Percentiles rank a stretch among this genome's conserved stretches.
These are phyloP conservation scores for Euura lappo DNA, from an alignment of 1,140 invertebrate genomes.

Conservation along the genomic window DNA sequence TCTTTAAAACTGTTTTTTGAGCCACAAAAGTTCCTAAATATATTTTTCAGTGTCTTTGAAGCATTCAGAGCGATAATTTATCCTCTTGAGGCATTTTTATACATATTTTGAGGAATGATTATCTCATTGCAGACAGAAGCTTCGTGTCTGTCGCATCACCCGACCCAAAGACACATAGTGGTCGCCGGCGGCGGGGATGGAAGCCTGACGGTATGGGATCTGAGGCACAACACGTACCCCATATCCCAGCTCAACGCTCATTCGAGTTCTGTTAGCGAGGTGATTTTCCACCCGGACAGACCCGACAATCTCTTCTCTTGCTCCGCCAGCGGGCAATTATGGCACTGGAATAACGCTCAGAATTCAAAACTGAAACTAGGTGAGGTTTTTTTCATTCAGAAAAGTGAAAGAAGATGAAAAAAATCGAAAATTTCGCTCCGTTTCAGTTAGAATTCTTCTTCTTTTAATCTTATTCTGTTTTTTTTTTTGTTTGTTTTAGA, in stretches of 20 bases:
- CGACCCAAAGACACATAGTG: slow-evolving; percentile 83
- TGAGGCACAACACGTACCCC: slow-evolving; percentile 80
- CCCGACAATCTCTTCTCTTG: slow-evolving; percentile 84
- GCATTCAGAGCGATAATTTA: too few species aligned
- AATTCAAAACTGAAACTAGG: slow-evolving; percentile 52
- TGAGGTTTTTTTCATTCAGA: slow-evolving; percentile 36
- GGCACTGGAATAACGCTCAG: slow-evolving; percentile 78
- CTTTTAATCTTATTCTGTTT: slow-evolving; percentile 10
- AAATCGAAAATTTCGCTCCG: neutral
- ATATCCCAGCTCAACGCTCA: slow-evolving; percentile 82
- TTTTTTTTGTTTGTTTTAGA: slow-evolving; percentile 38
- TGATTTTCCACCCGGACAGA: slow-evolving; percentile 82
- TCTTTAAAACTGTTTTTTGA: too few species aligned
- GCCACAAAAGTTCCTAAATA: too few species aligned
- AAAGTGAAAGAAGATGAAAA: slow-evolving; percentile 31
- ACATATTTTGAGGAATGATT: neutral
- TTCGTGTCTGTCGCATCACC: slow-evolving; percentile 79
- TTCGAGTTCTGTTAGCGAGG: slow-evolving; percentile 76
- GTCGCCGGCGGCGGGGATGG: slow-evolving; percentile 84
- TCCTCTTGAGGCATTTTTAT: too few species aligned
- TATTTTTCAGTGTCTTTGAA: too few species aligned
- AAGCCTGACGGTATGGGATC: slow-evolving; percentile 86
- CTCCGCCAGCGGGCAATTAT: slow-evolving; percentile 80
- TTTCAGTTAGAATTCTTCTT: slow-evolving; percentile 15
- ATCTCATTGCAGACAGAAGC: slow-evolving; percentile 63